A percentile compares a stretch with the other conserved stretches of the same genome.
Evolutionary conservation across 2,888 invertebrate genomes (phyloP).

Genomic region (Serrognathus titanus): DNA sequence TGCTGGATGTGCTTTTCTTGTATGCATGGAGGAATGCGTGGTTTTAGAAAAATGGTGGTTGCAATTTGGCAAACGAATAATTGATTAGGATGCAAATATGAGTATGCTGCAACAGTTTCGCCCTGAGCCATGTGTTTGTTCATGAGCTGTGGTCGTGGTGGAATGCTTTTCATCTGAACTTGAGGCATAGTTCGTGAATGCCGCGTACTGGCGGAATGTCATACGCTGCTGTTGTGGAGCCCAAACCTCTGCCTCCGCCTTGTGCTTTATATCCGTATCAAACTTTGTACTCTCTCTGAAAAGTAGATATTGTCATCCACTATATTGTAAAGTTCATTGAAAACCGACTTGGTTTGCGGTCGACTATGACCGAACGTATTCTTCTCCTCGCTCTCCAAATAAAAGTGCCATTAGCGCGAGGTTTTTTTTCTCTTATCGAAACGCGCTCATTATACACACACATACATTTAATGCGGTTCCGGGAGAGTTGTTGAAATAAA

Average conservation of each 20-base stretch:
- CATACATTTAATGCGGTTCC: no score
- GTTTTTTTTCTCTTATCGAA: neutral
- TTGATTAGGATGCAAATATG: conserved; percentile 22
- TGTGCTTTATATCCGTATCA: conserved; percentile 30
- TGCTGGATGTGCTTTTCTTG: no score
- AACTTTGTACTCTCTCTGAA: conserved; percentile 33
- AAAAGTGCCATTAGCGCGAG: no score
- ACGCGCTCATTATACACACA: no score
- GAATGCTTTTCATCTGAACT: conserved; percentile 51
- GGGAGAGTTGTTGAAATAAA: neutral
- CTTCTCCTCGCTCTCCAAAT: no score
- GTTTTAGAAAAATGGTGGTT: no score
- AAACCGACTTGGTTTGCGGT: conserved; percentile 22
- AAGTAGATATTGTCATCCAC: conserved; percentile 32
- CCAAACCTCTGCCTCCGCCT: conserved; percentile 19
- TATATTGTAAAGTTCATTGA: conserved; percentile 30
- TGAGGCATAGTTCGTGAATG: conserved; percentile 49
- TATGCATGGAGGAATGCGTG: no score
- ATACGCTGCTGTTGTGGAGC: conserved; percentile 37
- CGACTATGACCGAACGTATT: neutral
- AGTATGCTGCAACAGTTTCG: conserved; percentile 37
- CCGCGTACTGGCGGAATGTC: conserved; percentile 47
- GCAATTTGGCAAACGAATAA: neutral
- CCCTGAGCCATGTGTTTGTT: conserved; percentile 45
- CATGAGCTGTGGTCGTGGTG: conserved; percentile 46